Conservation (phyloP, 2,113 vertebrate genomes). For the Leiothrix lutea region DNA sequence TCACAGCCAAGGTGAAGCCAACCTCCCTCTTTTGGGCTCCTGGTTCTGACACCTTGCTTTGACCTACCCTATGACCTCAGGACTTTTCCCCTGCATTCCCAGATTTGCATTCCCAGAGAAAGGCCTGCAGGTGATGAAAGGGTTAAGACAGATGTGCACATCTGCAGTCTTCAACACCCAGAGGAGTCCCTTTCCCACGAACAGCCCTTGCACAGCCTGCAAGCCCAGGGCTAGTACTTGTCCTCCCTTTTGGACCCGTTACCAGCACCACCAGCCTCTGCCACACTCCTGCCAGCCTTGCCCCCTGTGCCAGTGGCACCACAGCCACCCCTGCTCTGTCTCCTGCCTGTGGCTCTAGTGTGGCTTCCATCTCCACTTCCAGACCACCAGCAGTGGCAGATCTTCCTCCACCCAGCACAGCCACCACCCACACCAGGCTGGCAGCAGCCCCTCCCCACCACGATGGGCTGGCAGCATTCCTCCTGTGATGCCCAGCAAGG, state of each 20-base stretch:
- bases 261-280: background rate
- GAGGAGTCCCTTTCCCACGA: background rate
- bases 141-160: background rate
- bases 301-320: fast-evolving
- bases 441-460: background rate
- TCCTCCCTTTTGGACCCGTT: background rate
- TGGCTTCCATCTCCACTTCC: background rate
- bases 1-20: background rate
- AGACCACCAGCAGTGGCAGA: fast-evolving
- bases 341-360: fast-evolving
- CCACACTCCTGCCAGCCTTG: background rate
- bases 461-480: background rate
- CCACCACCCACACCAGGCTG: fast-evolving
- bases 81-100: background rate
- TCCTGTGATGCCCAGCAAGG: background rate
- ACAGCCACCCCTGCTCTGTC: background rate
- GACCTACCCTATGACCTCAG: fast-evolving
- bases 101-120: background rate
- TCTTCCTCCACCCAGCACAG: background rate
- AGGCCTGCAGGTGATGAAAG: background rate
- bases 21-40: background rate
- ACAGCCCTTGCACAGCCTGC: background rate
- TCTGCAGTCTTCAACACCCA: background rate
- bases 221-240: background rate
- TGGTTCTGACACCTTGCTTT: background rate